A percentile compares a stretch with the other conserved stretches of the same genome.
These are phyloP conservation scores for Zapus hudsonius DNA, from an alignment of 2,113 vertebrate genomes.

Conservation along the genomic window DNA sequence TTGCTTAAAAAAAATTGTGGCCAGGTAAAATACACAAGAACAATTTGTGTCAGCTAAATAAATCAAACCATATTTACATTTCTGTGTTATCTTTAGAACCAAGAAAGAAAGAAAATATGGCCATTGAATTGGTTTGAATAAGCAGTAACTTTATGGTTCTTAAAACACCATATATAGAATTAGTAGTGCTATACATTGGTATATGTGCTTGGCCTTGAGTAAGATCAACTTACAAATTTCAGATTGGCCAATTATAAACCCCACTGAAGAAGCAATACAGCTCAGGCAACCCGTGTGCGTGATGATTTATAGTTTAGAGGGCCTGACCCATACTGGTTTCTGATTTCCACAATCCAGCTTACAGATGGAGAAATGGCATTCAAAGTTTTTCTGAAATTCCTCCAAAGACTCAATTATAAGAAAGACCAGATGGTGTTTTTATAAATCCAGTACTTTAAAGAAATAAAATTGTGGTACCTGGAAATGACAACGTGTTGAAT, in stretches of 20 bases:
- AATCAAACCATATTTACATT: conserved; percentile 63
- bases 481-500: background rate
- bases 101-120: conserved; percentile 54
- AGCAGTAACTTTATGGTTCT: background rate
- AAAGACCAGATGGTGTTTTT: background rate
- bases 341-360: background rate
- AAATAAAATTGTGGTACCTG: background rate
- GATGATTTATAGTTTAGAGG: background rate
- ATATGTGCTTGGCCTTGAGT: background rate
- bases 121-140: background rate
- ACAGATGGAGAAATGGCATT: background rate
- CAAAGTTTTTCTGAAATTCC: background rate
- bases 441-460: background rate
- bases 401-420: background rate
- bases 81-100: conserved; percentile 64
- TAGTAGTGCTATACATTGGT: background rate
- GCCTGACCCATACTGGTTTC: fast-evolving
- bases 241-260: too few species aligned
- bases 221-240: background rate
- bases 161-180: background rate
- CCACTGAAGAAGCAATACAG: fast-evolving
- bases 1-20: background rate
- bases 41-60: conserved; percentile 42
- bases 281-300: background rate
- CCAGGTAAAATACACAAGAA: conserved; percentile 66